Base-by-base conservation (phyloP, 2,888 invertebrate species). In the Gari tellinella region DNA sequence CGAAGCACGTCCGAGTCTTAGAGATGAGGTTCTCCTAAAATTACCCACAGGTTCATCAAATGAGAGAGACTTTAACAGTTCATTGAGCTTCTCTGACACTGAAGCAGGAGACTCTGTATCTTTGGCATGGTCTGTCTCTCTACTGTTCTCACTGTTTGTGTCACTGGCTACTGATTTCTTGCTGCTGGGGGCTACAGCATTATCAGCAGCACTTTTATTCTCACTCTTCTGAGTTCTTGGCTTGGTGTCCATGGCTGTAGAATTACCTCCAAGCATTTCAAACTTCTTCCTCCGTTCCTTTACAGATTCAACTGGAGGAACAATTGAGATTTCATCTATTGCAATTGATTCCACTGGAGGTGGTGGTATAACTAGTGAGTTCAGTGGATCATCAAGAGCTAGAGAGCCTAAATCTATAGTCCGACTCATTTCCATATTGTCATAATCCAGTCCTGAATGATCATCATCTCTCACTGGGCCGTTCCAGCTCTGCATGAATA, bases 281-380 rank as follows among this genome's bases (percentile, higher is more conserved):
- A 78, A 78, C 46, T 41, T 65, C 49, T 79, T 81, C 49, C 72
- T 64, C 56, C 64, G 81, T 15, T 78, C 78, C 37, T 76, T 81
- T 17, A 73, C 78, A 10, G 68, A 67, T 17, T 74, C 72, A 15
- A 87, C 79, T 12, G 88, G 87, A 7, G 88, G 88, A 23, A 88
- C 88, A 31, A 87, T 85, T 10, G 77, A 65, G 57, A 87, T 83
- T 10, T 86, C 81, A 7, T 85, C 83, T 8, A 80, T 49, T 38
- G 67, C 65, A 12, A 80, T 65, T 7, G 81, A 81, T 41, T 82
- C 73, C 8, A 79, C 80, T 0, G 85, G 77, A 2, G 89, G 89
- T 19, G 90, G 90, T n/a, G 87, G 89, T 41, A 90, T 89, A 25
- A 90, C 85, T 49, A 88, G 78, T 10, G 86, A 83, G 12, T 86